Evolutionary conservation across 53 echinoderm and acorn worm species (phyloP).

Genomic region (Holothuria scabra): DNA sequence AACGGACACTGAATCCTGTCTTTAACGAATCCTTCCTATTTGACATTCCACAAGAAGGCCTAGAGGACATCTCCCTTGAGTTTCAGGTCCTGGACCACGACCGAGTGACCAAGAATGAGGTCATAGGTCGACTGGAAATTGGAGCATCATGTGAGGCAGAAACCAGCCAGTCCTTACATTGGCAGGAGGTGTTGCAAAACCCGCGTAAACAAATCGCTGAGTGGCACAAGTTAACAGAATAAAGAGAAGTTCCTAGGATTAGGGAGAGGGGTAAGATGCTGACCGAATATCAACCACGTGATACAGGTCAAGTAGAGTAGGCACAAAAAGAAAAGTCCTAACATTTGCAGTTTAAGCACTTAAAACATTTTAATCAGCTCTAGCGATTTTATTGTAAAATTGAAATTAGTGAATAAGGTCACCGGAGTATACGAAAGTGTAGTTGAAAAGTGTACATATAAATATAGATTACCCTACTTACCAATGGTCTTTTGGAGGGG

Average conservation of each 20-base stretch:
- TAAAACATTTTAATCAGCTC: too few relatives aligned
- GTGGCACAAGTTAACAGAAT: slow-evolving; percentile 97
- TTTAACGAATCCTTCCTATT: slow-evolving; percentile 99
- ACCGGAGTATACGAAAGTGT: too few relatives aligned
- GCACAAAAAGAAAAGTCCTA: too few relatives aligned
- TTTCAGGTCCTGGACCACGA: slow-evolving; percentile 99
- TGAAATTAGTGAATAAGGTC: too few relatives aligned
- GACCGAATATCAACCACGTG: too few relatives aligned
- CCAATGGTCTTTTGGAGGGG: too few relatives aligned
- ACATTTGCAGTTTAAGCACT: too few relatives aligned
- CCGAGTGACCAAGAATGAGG: slow-evolving; percentile 98
- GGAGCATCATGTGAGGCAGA: slow-evolving; percentile 77
- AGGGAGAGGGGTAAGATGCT: too few relatives aligned
- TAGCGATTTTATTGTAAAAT: too few relatives aligned
- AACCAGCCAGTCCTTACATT: slow-evolving; percentile 73
- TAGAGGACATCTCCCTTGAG: slow-evolving; percentile 91
- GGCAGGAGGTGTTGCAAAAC: slow-evolving; percentile 95
- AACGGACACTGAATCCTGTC: slow-evolving; percentile 97
- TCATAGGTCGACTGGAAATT: slow-evolving; percentile 95
- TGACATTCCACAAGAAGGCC: slow-evolving; percentile 93
- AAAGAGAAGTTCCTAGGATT: background rate
- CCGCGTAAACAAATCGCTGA: slow-evolving; percentile 97
- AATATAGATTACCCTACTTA: too few relatives aligned
- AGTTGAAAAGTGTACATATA: too few relatives aligned
- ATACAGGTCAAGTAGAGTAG: too few relatives aligned